Percentiles rank a stretch among this genome's conserved stretches.
phyloP scores from a whole-genome alignment of 2,113 vertebrate species.

The Atherinomorus stipes region DNA sequence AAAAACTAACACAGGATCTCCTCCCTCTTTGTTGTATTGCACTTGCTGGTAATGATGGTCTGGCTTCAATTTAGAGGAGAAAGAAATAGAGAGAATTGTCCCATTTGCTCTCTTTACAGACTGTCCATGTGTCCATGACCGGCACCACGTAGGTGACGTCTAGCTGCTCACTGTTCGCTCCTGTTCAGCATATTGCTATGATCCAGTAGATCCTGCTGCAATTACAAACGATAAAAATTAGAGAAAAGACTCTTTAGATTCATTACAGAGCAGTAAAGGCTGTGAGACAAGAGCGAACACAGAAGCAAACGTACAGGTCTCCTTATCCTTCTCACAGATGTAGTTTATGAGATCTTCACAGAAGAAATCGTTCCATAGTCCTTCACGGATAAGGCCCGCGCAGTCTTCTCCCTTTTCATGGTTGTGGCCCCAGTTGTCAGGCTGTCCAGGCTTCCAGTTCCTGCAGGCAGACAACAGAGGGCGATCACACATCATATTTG shows the following conservation, averaged over 20 bases:
- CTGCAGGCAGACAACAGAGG: slow-evolving; percentile 84
- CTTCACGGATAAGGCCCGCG: slow-evolving; percentile 87
- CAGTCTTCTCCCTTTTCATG: slow-evolving; percentile 91
- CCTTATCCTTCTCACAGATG: slow-evolving; percentile 91
- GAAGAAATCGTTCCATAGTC: slow-evolving; percentile 94
- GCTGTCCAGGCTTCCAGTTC: slow-evolving; percentile 93
- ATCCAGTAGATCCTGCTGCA: slow-evolving; percentile 53
- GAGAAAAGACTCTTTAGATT: slow-evolving; percentile 3
- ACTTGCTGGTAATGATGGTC: slow-evolving; percentile 62
- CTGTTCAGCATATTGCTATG: slow-evolving; percentile 52
- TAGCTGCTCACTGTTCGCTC: slow-evolving; percentile 68
- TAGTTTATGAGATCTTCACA: slow-evolving; percentile 91
- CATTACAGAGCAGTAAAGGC: neutral
- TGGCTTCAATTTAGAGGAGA: slow-evolving; percentile 56
- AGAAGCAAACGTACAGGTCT: slow-evolving; percentile 68
- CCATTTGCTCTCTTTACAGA: slow-evolving; percentile 22
- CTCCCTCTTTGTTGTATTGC: slow-evolving; percentile 67
- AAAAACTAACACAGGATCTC: slow-evolving; percentile 33
- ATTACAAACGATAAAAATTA: neutral
- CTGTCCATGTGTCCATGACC: slow-evolving; percentile 30
- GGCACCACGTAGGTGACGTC: slow-evolving; percentile 48
- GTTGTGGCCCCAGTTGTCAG: slow-evolving; percentile 92
- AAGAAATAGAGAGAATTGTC: slow-evolving; percentile 44
- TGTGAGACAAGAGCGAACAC: neutral
- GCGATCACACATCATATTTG: slow-evolving; percentile 48